phyloP scores from a whole-genome alignment of 2,888 invertebrate genomes.

The Ashinkailepas kermadecensis region DNA sequence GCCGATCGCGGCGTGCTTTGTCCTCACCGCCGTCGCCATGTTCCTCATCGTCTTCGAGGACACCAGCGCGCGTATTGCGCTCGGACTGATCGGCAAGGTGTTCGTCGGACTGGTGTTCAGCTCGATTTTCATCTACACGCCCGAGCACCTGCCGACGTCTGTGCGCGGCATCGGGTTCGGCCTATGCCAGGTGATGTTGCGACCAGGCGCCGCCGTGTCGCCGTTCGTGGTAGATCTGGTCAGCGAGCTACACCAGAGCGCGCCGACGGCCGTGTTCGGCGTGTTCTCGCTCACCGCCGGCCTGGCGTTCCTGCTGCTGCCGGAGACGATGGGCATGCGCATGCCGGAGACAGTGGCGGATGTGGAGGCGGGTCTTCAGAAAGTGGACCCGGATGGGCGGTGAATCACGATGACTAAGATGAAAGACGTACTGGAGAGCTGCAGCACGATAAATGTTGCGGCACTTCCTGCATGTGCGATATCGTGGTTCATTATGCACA shows the following conservation, averaged over 20 bases:
- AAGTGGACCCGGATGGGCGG: no score
- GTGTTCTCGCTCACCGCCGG: neutral
- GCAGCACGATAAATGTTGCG: no score
- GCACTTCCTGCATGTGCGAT: no score
- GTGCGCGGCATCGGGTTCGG: constrained; percentile 42
- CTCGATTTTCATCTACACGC: constrained; percentile 45
- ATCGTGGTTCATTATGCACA: no score
- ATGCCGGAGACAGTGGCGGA: neutral
- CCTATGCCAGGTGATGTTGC: constrained; percentile 35
- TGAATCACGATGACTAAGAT: no score
- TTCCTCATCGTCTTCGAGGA: no score
- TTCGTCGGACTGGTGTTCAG: constrained; percentile 46
- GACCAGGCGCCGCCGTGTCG: constrained; percentile 47
- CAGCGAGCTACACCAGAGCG: constrained; percentile 10
- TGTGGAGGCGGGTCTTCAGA: neutral
- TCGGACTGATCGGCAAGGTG: constrained; percentile 38
- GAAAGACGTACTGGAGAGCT: no score
- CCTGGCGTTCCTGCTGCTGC: neutral
- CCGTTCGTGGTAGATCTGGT: constrained; percentile 40
- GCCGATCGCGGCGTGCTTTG: no score
- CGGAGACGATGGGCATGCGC: neutral
- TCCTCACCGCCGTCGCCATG: no score
- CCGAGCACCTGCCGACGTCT: constrained; percentile 36
- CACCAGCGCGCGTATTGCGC: no score
- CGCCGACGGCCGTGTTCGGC: neutral